Evolutionary conservation across 2,113 vertebrate species (phyloP).

Genomic region (Scalopus aquaticus): DNA sequence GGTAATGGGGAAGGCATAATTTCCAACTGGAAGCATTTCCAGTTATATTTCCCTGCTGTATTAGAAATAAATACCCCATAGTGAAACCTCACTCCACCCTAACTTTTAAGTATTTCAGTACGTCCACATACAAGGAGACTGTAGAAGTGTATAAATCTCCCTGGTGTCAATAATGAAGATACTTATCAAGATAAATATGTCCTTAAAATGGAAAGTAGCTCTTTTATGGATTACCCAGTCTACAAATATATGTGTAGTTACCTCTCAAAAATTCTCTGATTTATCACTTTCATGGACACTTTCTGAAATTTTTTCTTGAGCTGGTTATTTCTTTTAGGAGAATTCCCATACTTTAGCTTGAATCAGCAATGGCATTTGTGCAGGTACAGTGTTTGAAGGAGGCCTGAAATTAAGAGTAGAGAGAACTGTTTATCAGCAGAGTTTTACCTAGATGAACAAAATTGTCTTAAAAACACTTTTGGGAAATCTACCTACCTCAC

Average conservation of each 20-base stretch:
- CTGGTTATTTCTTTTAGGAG: conserved; percentile 51
- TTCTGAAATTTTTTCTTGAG: background rate
- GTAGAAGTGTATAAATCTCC: background rate
- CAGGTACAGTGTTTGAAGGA: conserved; percentile 68
- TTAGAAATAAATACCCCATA: background rate
- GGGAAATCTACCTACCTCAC: conserved; percentile 68
- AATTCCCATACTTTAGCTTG: conserved; percentile 8
- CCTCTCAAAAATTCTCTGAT: conserved; percentile 47
- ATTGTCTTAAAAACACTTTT: conserved; percentile 68
- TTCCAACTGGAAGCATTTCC: background rate
- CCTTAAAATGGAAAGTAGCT: conserved; percentile 41
- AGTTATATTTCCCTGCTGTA: background rate
- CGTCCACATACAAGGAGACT: background rate
- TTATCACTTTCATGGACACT: conserved; percentile 51
- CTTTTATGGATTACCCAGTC: background rate
- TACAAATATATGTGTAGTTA: background rate
- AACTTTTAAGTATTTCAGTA: background rate
- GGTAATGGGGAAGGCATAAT: background rate
- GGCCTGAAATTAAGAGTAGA: conserved; percentile 54
- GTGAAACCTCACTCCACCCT: background rate
- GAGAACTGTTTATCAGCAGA: conserved; percentile 72
- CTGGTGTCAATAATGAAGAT: background rate
- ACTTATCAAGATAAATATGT: conserved; percentile 16
- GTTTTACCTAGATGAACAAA: conserved; percentile 76
- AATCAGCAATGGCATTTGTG: conserved; percentile 68